Conservation (phyloP, 2,888 invertebrate genomes). For the Craniophora ligustri region DNA sequence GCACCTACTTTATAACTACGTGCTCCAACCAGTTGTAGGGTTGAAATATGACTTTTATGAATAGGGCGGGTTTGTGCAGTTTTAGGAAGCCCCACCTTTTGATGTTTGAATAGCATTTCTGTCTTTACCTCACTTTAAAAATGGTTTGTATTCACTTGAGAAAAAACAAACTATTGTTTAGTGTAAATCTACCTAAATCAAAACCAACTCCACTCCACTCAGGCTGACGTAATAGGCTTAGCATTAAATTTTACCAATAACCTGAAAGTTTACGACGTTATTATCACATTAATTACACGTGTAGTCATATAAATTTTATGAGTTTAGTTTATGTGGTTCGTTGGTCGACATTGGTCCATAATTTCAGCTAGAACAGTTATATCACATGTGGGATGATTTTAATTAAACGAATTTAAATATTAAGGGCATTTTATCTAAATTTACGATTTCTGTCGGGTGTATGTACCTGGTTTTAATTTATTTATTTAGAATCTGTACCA, state of each 20-base stretch:
- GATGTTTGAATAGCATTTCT: slow-evolving; percentile 49
- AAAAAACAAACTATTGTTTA: slow-evolving; percentile 9
- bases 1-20: slow-evolving; percentile 34
- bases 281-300: slow-evolving; percentile 47
- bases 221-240: slow-evolving; percentile 16
- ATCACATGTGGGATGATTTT: slow-evolving; percentile 21
- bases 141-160: slow-evolving; percentile 24
- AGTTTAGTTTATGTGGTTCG: slow-evolving; percentile 46
- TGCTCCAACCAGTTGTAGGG: slow-evolving; percentile 49
- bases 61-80: slow-evolving; percentile 52
- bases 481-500: too few species aligned
- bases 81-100: slow-evolving; percentile 53
- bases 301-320: slow-evolving; percentile 55
- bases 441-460: too few species aligned
- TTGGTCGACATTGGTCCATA: slow-evolving; percentile 26
- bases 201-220: slow-evolving; percentile 7
- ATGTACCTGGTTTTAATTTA: too few species aligned
- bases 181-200: slow-evolving; percentile 3
- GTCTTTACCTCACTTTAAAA: slow-evolving; percentile 40
- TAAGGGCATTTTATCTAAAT: not conserved
- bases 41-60: slow-evolving; percentile 61
- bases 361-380: slow-evolving; percentile 19
- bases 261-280: slow-evolving; percentile 37
- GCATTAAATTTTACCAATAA: slow-evolving; percentile 34
- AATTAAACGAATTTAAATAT: slow-evolving; percentile 2